Evolutionary conservation across 2,113 vertebrate genomes (phyloP).

Genomic region (Tretioscincus oriximinensis): DNA sequence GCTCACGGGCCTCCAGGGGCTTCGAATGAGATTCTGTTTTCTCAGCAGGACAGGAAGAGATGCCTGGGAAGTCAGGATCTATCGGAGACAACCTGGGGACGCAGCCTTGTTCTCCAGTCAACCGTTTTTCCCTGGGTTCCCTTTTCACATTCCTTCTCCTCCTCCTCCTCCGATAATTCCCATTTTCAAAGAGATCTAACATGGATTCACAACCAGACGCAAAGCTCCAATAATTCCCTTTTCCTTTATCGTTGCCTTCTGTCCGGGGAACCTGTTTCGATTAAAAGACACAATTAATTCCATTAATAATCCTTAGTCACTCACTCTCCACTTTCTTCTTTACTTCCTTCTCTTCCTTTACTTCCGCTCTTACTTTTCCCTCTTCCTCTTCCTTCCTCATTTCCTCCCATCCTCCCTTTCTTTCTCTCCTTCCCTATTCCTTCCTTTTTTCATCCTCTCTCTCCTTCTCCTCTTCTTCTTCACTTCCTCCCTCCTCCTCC

Average conservation of each 20-base stretch:
- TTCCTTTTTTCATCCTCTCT: too few relatives aligned
- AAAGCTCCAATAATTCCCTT: constrained; percentile 98
- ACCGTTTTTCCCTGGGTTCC: constrained; percentile 72
- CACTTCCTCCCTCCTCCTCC: too few relatives aligned
- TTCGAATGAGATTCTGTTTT: constrained; percentile 33
- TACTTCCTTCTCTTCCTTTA: background rate
- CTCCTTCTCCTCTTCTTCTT: too few relatives aligned
- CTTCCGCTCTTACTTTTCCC: too few relatives aligned
- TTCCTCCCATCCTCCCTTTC: too few relatives aligned
- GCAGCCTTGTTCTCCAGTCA: constrained; percentile 10
- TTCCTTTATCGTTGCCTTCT: constrained; percentile 93
- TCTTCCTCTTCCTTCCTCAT: background rate
- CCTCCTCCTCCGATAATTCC: constrained; percentile 89
- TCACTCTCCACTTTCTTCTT: background rate
- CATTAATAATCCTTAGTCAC: background rate
- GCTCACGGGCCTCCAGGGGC: constrained; percentile 64
- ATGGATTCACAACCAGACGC: constrained; percentile 94
- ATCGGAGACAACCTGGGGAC: constrained; percentile 20
- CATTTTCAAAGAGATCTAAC: constrained; percentile 96
- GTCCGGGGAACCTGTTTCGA: constrained; percentile 87
- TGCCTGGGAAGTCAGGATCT: constrained; percentile 11
- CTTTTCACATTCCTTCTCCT: constrained; percentile 84
- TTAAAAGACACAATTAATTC: constrained; percentile 42
- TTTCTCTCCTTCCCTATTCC: too few relatives aligned
- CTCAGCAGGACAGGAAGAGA: constrained; percentile 58